Base-by-base conservation (phyloP, 2,888 invertebrate species). In the Marronus borbonicus region DNA sequence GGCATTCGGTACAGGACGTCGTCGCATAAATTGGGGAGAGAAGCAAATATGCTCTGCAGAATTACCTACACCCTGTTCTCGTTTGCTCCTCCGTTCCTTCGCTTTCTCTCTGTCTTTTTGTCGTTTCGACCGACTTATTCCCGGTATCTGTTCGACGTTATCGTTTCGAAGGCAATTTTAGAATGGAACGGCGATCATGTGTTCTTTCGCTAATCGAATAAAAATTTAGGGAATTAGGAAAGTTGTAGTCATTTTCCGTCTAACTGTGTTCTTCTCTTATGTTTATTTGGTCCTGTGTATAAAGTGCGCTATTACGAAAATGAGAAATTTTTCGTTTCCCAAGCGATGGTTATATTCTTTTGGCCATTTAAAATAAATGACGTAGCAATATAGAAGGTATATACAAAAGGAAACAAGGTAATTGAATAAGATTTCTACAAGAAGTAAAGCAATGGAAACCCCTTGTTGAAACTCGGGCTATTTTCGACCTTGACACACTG, bases 1-100 rank as follows among this genome's bases (percentile, higher is more conserved):
- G 79, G 69, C 80, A 80, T 81, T 81, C 79, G 80, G 70, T 76
- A 76, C 80, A 76, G 78, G 78, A 78, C 78, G 79, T 79, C 80
- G 76, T 78, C 77, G 76, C 80, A 80, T 80, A 81, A 80, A 79
- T 80, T 76, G 79, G 68, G 75, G 79, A 80, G 79, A 76, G 69
- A 78, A 77, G 65, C 80, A 77, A 70, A 77, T 77, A 77, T 69
- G 39, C 76, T 55, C 66, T 36, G 31, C 20, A 76, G 64, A n/a
- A 65, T 68, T 52, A 24, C 50, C 70, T 70, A 31, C 55, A 70
- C 49, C 60, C 60, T 60, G 60, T 68, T 68, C 66, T 7, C 69
- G 50, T 28, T 55, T 31, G 17, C 31, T 52, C n/a, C 24, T 24
- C 20, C 14, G 52, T 20, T 58, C 39, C 36, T 12, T 17, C 28